These are phyloP conservation scores for Ectobius pallidus DNA, from an alignment of 2,888 invertebrate genomes.

Conservation along the genomic window DNA sequence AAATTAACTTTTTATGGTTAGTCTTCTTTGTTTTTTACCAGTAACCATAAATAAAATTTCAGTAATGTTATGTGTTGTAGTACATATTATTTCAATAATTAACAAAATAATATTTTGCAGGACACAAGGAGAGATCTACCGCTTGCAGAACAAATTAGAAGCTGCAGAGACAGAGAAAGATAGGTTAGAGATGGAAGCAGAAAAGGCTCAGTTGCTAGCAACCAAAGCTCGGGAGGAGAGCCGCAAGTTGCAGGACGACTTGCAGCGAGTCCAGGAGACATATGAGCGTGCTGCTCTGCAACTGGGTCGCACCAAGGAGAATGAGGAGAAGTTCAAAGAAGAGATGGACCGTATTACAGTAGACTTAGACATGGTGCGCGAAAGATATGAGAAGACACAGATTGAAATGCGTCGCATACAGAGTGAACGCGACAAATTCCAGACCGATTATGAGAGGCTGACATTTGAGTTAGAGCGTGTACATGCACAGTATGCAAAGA, in stretches of 20 bases:
- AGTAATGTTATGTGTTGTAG: too few species aligned
- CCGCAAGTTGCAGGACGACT: slow-evolving; percentile 85
- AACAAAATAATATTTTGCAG: slow-evolving; percentile 61
- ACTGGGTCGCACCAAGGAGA: slow-evolving; percentile 83
- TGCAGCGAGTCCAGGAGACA: slow-evolving; percentile 84
- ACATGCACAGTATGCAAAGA: slow-evolving; percentile 84
- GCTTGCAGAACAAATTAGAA: slow-evolving; percentile 87
- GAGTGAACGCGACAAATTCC: slow-evolving; percentile 84
- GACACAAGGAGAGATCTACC: slow-evolving; percentile 87
- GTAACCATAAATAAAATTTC: too few species aligned
- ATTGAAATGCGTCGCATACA: slow-evolving; percentile 81
- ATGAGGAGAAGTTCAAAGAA: slow-evolving; percentile 89
- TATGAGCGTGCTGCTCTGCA: slow-evolving; percentile 88
- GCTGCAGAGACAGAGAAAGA: slow-evolving; percentile 88
- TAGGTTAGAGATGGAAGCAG: slow-evolving; percentile 81
- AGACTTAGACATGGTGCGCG: slow-evolving; percentile 86
- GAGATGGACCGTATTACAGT: slow-evolving; percentile 77
- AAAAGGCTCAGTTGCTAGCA: slow-evolving; percentile 79
- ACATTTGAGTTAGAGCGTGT: slow-evolving; percentile 87
- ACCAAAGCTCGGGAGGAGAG: slow-evolving; percentile 85
- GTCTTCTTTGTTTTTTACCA: too few species aligned
- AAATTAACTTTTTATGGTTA: too few species aligned
- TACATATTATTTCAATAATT: too few species aligned
- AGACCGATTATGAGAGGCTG: slow-evolving; percentile 82
- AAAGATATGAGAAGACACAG: slow-evolving; percentile 87